Conservation (phyloP, 2,113 vertebrate genomes). For the Perccottus glenii region DNA sequence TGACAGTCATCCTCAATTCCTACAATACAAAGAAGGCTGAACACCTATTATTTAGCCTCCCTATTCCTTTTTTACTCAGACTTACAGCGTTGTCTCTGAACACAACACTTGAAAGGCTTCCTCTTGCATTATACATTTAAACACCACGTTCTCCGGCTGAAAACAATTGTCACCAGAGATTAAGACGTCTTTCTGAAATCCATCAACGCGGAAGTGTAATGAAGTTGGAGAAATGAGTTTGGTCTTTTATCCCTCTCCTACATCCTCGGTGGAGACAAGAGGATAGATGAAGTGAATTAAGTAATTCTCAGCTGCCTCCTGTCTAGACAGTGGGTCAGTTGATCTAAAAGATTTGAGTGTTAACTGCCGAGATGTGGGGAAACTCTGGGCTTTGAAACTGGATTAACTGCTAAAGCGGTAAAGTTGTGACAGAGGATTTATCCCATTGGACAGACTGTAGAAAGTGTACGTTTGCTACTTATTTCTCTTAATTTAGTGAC, state of each 20-base stretch:
- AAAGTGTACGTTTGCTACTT: neutral
- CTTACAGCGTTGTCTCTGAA: slow-evolving; percentile 31
- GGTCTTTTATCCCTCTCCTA: slow-evolving; percentile 17
- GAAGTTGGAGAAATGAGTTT: slow-evolving; percentile 25
- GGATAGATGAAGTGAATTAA: slow-evolving; percentile 27
- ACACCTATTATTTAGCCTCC: slow-evolving; percentile 45
- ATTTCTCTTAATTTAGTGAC: neutral
- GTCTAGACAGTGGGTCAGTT: slow-evolving; percentile 56
- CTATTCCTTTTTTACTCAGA: slow-evolving; percentile 7
- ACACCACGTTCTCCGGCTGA: slow-evolving; percentile 50
- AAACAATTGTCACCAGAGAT: slow-evolving; percentile 50
- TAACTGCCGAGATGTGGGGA: slow-evolving; percentile 36
- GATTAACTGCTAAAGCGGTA: slow-evolving; percentile 25
- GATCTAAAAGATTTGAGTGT: slow-evolving; percentile 52
- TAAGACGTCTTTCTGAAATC: slow-evolving; percentile 16
- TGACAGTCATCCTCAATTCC: slow-evolving; percentile 47
- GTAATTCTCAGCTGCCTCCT: slow-evolving; percentile 52
- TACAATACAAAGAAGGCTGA: slow-evolving; percentile 47
- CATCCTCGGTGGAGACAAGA: slow-evolving; percentile 32
- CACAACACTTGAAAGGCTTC: slow-evolving; percentile 52
- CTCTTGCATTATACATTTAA: slow-evolving; percentile 55
- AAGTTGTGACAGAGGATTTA: slow-evolving; percentile 3
- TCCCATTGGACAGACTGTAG: neutral
- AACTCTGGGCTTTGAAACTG: slow-evolving; percentile 32
- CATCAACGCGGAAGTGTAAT: slow-evolving; percentile 37